These are phyloP conservation scores for Parotocinclus haroldoi DNA, from an alignment of 2,797 vertebrate species.

Conservation along the genomic window DNA sequence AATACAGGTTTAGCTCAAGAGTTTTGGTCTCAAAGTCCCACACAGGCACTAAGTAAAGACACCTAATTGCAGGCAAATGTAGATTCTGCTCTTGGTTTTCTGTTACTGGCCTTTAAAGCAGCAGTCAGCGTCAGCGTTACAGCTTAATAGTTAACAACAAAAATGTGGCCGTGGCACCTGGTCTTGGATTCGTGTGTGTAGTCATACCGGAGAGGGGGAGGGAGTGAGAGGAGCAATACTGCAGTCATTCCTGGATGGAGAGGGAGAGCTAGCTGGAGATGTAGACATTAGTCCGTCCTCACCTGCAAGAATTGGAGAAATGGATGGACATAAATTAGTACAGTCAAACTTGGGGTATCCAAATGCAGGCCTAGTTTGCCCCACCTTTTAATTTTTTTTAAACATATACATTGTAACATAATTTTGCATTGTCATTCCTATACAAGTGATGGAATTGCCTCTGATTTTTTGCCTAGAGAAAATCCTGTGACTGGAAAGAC, in stretches of 20 bases:
- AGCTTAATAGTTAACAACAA: slow-evolving; percentile 11
- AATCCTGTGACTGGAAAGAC: too few species aligned
- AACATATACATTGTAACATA: too few species aligned
- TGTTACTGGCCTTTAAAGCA: slow-evolving; percentile 21
- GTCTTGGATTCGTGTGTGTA: neutral
- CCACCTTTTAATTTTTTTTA: too few species aligned
- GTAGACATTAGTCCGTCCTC: slow-evolving; percentile 61
- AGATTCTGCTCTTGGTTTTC: slow-evolving; percentile 19
- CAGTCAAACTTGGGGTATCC: too few species aligned
- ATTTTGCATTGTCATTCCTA: too few species aligned
- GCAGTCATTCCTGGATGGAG: slow-evolving; percentile 77
- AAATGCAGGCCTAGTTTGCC: too few species aligned
- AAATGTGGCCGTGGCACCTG: slow-evolving; percentile 17
- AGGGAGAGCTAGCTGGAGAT: slow-evolving; percentile 71
- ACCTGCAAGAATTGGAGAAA: slow-evolving; percentile 56
- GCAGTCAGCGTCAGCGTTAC: slow-evolving; percentile 2
- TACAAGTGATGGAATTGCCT: too few species aligned
- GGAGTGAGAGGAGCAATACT: slow-evolving; percentile 90
- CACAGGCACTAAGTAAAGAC: slow-evolving; percentile 35
- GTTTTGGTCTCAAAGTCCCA: slow-evolving; percentile 24
- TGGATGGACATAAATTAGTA: too few species aligned
- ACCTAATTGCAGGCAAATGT: slow-evolving; percentile 40
- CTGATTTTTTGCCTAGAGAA: too few species aligned
- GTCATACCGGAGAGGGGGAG: slow-evolving; percentile 74
- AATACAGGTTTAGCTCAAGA: slow-evolving; percentile 27